Base-by-base conservation (phyloP, 2,888 invertebrate species). In the Teleogryllus oceanicus region DNA sequence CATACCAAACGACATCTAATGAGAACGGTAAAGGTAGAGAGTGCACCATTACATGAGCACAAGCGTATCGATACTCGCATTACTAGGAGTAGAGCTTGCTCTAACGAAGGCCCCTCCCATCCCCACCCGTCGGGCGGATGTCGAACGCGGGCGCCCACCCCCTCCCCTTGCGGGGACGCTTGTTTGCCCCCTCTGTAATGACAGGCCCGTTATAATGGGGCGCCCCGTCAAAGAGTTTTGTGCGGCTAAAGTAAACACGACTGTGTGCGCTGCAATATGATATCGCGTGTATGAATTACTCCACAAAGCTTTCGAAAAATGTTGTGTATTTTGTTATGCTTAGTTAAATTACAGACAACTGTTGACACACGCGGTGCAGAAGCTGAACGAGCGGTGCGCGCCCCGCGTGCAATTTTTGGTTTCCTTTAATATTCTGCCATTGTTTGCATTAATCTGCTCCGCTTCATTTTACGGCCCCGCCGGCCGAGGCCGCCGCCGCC, bases 191-290 rank as follows among this genome's bases (percentile, higher is more conserved):
- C 62, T 12, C 62, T 18, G 62, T 62, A 62, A 62, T 62, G 62
- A 62, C 62, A 62, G 62, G 62, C 62, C 62, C 13, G n/a, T 8
- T 62, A 62, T 62, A 62, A 62, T 62, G n/a, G 62, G 62, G 62
- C 62, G 62, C 62, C 62, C 37, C n/a, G 62, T 62, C 62, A 62
- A 62, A 62, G 62, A 62, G 62, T 62, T 62, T 62, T 62, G 62
- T 13, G 62, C 62, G 62, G 62, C 13, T 62, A 62, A 62, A 62
- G 62, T 62, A 62, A 11, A 62, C 62, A 62, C 62, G 62, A n/a
- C 62, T 62, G 62, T 62, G 62, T 62, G 62, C 62, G 62, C 62
- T 62, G 62, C 62, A 62, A 62, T 62, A 62, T 62, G 62, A 62
- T 62, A 18, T 62, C 62, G 62, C 62, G 62, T 62, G 62, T 62